These are phyloP conservation scores for Clunio marinus DNA, from an alignment of 2,888 invertebrate genomes.

Conservation along the genomic window DNA sequence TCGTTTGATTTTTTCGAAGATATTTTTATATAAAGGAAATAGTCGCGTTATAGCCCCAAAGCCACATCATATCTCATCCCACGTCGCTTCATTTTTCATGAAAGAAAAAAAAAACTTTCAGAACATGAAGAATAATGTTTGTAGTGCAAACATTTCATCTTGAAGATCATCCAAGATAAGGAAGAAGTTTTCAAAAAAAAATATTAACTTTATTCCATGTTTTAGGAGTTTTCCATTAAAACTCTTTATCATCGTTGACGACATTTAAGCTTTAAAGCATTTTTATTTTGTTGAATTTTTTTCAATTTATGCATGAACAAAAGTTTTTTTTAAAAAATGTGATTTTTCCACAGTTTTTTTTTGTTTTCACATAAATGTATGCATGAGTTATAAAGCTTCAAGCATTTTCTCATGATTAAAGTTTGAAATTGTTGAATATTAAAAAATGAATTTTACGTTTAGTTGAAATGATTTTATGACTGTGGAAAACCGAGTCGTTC, in stretches of 20 bases:
- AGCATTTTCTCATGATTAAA: slow-evolving; percentile 38
- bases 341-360: slow-evolving; percentile 23
- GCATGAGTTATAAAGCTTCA: slow-evolving; percentile 29
- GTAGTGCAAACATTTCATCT: neutral
- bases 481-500: neutral
- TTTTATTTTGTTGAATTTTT: slow-evolving; percentile 3
- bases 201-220: neutral
- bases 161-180: slow-evolving; percentile 1
- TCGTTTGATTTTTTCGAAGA: slow-evolving; percentile 19
- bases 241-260: neutral
- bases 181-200: neutral
- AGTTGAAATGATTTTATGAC: slow-evolving; percentile 10
- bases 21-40: slow-evolving; percentile 19
- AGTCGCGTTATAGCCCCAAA: slow-evolving; percentile 9
- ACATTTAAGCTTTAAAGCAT: slow-evolving; percentile 17
- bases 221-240: neutral
- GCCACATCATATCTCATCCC: slow-evolving; percentile 7
- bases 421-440: slow-evolving; percentile 36
- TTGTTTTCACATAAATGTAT: slow-evolving; percentile 26
- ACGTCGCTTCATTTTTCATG: neutral
- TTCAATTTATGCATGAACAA: slow-evolving; percentile 29
- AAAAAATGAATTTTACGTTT: slow-evolving; percentile 15
- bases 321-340: slow-evolving; percentile 30
- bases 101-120: too few species aligned
- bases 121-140: neutral